Percentiles rank a stretch among this genome's conserved stretches.
Conservation (phyloP, 2,113 vertebrate species). For the Pitta sordida region DNA sequence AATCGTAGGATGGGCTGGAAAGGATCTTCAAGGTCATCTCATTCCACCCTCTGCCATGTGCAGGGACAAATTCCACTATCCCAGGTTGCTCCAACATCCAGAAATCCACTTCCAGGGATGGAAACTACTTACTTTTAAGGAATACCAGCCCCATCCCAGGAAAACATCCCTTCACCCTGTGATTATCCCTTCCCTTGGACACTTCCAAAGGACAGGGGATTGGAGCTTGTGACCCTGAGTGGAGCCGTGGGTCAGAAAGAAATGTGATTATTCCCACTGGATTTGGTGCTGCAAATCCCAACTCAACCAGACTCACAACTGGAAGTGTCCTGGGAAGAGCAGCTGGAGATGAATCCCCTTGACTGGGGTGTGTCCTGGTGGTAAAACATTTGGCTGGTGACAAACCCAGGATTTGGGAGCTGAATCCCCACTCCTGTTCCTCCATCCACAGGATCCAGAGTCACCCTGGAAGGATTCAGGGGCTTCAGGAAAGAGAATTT, state of each 20-base stretch:
- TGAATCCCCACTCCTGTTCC: background rate
- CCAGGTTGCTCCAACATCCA: background rate
- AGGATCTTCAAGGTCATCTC: background rate
- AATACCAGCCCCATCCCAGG: background rate
- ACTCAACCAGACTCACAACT: background rate
- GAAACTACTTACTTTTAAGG: background rate
- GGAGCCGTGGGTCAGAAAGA: background rate
- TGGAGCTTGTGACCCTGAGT: background rate
- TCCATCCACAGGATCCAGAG: fast-evolving
- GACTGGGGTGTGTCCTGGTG: too few species aligned
- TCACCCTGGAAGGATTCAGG: background rate
- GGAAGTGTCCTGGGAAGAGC: background rate
- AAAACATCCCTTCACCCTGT: background rate
- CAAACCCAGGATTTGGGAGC: background rate
- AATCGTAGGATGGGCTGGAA: background rate
- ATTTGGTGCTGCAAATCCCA: background rate
- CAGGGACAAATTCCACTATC: background rate
- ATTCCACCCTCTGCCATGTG: background rate
- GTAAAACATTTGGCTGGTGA: background rate
- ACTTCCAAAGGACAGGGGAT: background rate
- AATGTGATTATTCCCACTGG: background rate
- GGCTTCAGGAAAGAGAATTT: background rate
- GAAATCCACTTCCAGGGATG: background rate
- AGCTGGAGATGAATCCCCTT: background rate
- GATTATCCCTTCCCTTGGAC: background rate